Conservation (phyloP, 2,113 vertebrate genomes). For the Ariopsis seemanni region DNA sequence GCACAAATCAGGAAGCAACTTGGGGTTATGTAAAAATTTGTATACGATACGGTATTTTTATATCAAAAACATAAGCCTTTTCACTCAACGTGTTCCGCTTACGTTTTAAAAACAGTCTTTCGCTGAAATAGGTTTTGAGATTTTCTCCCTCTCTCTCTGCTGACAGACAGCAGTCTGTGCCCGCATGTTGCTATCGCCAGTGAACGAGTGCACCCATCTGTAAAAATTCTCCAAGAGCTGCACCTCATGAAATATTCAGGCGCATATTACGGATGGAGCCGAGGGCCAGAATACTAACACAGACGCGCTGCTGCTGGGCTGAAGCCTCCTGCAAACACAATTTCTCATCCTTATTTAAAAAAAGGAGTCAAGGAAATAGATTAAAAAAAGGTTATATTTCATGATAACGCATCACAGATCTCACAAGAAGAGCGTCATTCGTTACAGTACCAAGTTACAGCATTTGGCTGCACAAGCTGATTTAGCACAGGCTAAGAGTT, state of each 20-base stretch:
- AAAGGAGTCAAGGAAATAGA: neutral
- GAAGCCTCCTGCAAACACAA: neutral
- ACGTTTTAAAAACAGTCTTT: neutral
- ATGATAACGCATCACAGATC: neutral
- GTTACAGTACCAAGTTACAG: too few relatives aligned
- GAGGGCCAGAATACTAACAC: constrained; percentile 62
- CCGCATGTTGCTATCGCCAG: neutral
- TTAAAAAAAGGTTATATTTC: neutral
- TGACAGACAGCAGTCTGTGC: neutral
- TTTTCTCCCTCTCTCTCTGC: neutral
- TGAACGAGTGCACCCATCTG: constrained; percentile 54
- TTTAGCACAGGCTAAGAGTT: neutral
- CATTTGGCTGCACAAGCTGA: neutral
- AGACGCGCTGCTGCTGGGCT: constrained; percentile 12
- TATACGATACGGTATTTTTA: too few relatives aligned
- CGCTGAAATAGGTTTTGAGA: neutral
- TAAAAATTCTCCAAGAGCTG: constrained; percentile 47
- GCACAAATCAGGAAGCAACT: neutral
- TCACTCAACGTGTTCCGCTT: neutral
- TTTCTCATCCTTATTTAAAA: neutral
- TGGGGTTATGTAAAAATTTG: neutral
- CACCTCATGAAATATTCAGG: constrained; percentile 70
- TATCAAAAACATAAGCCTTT: too few relatives aligned
- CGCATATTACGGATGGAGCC: constrained; percentile 33
- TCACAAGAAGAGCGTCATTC: neutral